Conservation (phyloP, 2,888 invertebrate species). For the Apamea anceps region DNA sequence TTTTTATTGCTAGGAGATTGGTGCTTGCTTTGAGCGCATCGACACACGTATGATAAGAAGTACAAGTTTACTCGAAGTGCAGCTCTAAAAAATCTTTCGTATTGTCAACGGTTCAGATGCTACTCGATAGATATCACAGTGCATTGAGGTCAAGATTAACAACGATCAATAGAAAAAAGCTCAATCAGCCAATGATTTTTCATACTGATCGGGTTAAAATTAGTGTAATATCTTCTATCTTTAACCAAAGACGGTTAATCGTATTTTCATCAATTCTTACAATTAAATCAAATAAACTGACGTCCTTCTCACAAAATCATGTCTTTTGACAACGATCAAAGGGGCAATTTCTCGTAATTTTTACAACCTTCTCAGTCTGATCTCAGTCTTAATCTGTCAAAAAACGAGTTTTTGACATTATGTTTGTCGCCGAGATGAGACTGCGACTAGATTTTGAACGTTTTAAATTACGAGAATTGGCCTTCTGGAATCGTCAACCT, state of each 20-base stretch:
- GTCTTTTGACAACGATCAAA: neutral
- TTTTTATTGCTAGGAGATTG: neutral
- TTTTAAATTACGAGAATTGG: too few relatives aligned
- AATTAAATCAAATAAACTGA: neutral
- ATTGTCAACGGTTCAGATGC: neutral
- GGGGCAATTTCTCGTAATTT: too few relatives aligned
- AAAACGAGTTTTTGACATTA: too few relatives aligned
- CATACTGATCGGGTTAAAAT: neutral
- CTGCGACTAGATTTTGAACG: too few relatives aligned
- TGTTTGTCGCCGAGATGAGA: too few relatives aligned
- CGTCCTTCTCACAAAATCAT: neutral
- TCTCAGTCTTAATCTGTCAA: too few relatives aligned
- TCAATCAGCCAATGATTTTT: neutral
- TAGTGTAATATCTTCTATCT: neutral
- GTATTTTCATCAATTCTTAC: neutral
- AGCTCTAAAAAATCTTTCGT: neutral
- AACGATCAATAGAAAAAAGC: neutral
- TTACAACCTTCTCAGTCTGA: too few relatives aligned
- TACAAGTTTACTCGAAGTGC: slow-evolving; percentile 2
- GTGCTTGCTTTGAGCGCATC: neutral
- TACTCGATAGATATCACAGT: slow-evolving; percentile 3
- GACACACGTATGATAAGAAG: neutral
- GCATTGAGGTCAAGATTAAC: neutral
- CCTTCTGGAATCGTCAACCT: neutral
- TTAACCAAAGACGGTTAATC: neutral